These are phyloP conservation scores for Vireo griseus DNA, from an alignment of 2,797 vertebrate species.

Conservation along the genomic window DNA sequence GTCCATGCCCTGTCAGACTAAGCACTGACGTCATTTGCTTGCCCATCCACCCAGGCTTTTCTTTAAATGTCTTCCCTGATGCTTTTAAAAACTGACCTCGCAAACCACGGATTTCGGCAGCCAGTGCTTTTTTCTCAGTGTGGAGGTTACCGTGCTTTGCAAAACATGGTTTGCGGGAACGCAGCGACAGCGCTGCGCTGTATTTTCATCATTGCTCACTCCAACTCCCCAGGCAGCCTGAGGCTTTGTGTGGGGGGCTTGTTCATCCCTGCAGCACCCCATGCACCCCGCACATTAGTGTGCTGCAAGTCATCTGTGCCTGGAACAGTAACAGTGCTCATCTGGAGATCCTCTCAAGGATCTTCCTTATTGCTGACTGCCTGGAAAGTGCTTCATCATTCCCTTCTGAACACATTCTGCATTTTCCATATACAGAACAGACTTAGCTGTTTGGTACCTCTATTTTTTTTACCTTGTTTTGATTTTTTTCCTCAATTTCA, in stretches of 20 bases:
- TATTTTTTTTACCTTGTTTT: background rate
- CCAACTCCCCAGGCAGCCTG: background rate
- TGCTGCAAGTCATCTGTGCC: background rate
- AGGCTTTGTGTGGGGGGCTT: background rate
- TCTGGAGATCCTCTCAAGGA: background rate
- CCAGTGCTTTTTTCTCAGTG: background rate
- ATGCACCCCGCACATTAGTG: accelerated
- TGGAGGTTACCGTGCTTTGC: background rate
- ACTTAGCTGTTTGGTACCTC: background rate
- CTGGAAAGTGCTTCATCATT: conserved; percentile 36
- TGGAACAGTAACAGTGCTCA: background rate
- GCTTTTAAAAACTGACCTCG: background rate
- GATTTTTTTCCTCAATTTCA: background rate
- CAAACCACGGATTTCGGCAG: background rate
- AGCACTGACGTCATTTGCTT: background rate
- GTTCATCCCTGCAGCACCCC: background rate
- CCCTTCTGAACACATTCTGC: background rate
- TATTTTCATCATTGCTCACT: background rate
- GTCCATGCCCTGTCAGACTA: background rate
- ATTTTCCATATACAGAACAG: background rate
- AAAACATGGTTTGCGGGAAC: accelerated
- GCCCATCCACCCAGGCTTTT: background rate
- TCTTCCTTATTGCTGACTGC: background rate
- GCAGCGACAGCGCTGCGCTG: accelerated
- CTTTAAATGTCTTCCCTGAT: background rate